phyloP scores from a whole-genome alignment of 1,140 invertebrate genomes.

The Bilobella aurantiaca region DNA sequence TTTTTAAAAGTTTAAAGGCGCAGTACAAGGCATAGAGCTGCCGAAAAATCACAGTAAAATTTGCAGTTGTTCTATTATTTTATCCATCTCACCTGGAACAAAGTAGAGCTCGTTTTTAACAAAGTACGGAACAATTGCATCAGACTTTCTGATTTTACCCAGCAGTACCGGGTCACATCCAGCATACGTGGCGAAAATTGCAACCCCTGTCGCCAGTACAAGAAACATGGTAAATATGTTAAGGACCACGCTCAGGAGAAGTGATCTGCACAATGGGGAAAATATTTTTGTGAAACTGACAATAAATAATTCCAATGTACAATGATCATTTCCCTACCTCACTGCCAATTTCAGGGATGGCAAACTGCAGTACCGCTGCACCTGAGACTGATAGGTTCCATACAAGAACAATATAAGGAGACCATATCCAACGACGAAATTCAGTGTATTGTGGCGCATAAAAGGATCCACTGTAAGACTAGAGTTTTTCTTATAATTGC shows the following conservation, averaged over 20 bases:
- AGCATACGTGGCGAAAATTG: conserved; percentile 35
- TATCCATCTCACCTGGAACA: conserved; percentile 37
- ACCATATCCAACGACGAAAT: conserved; percentile 42
- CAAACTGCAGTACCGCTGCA: conserved; percentile 42
- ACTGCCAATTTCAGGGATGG: conserved; percentile 23
- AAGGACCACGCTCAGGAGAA: too few species aligned
- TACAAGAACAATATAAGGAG: conserved; percentile 47
- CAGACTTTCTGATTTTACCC: conserved; percentile 35
- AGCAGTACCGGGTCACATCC: conserved; percentile 35
- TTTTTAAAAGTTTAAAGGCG: too few species aligned
- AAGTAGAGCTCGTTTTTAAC: conserved; percentile 34
- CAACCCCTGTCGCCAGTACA: conserved; percentile 31
- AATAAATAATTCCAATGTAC: background rate
- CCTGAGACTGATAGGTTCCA: conserved; percentile 46
- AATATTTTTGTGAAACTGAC: too few species aligned
- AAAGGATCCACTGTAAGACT: conserved; percentile 41
- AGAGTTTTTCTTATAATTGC: background rate
- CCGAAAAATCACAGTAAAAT: too few species aligned
- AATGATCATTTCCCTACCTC: background rate
- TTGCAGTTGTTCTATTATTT: background rate
- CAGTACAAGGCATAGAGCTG: too few species aligned
- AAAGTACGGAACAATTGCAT: conserved; percentile 39
- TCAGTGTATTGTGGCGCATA: conserved; percentile 45
- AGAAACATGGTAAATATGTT: conserved; percentile 17
- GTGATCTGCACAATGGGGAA: too few species aligned